These are phyloP conservation scores for Hemichromis elongatus DNA, from an alignment of 2,113 vertebrate species.

Conservation along the genomic window DNA sequence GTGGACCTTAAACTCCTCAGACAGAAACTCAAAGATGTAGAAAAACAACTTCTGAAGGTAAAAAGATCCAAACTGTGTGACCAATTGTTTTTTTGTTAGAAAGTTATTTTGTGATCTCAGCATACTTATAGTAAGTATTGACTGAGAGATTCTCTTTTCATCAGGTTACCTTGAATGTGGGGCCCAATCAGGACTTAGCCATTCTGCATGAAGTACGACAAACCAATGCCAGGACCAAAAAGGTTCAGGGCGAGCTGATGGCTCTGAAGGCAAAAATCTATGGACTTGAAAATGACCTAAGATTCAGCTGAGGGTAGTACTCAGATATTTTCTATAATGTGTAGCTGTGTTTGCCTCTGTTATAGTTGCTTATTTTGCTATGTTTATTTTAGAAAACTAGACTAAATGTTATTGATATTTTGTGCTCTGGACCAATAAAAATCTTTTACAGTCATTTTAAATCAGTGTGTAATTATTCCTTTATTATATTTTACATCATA, in stretches of 20 bases:
- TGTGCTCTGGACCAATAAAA: constrained; percentile 39
- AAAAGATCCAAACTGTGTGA: background rate
- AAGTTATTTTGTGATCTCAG: background rate
- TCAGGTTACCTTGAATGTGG: constrained; percentile 80
- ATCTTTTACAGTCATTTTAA: background rate
- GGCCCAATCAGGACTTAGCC: constrained; percentile 86
- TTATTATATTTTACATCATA: background rate
- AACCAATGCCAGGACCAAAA: constrained; percentile 80
- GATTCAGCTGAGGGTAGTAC: constrained; percentile 72
- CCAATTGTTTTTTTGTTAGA: background rate
- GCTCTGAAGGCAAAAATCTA: constrained; percentile 89
- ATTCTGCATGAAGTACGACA: constrained; percentile 84
- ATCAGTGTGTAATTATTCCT: background rate
- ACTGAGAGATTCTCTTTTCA: background rate
- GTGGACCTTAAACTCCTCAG: constrained; percentile 85
- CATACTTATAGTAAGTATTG: background rate
- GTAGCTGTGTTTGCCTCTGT: background rate
- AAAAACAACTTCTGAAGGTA: constrained; percentile 91
- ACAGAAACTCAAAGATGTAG: constrained; percentile 87
- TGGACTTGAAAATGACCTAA: constrained; percentile 84
- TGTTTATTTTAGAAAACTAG: background rate
- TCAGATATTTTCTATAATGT: background rate
- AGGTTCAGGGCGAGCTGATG: constrained; percentile 86
- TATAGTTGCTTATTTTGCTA: background rate
- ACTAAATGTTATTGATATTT: background rate